These are phyloP conservation scores for Phaenicophaeus curvirostris DNA, from an alignment of 2,797 vertebrate species.

Conservation along the genomic window DNA sequence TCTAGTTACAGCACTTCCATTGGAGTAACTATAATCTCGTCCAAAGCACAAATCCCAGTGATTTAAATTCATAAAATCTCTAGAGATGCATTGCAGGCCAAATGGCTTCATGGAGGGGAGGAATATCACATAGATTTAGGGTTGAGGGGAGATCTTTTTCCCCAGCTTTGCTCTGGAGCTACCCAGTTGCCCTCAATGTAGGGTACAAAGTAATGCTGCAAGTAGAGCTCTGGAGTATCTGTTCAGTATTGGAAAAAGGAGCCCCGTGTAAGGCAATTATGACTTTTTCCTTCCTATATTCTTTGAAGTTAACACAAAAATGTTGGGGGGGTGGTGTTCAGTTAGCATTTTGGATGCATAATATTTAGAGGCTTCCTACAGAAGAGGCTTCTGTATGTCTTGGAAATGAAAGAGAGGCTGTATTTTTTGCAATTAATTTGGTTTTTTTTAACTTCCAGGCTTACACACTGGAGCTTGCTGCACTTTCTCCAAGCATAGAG, in stretches of 20 bases:
- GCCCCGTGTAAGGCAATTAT: background rate
- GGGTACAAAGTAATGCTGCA: background rate
- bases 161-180: background rate
- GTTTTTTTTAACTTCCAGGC: conserved; percentile 66
- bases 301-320: background rate
- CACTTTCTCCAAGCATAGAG: conserved; percentile 84
- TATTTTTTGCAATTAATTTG: background rate
- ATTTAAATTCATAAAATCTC: background rate
- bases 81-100: background rate
- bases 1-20: background rate
- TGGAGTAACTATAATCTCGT: background rate
- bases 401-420: background rate
- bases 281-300: background rate
- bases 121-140: background rate
- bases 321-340: background rate
- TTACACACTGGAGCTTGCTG: conserved; percentile 79
- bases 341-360: background rate
- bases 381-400: background rate
- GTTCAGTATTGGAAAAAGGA: background rate
- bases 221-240: background rate
- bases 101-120: background rate
- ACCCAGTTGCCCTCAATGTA: background rate
- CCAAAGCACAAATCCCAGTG: background rate
- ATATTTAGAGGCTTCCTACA: background rate
- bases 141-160: background rate